A percentile compares a stretch with the other conserved stretches of the same genome.
These are phyloP conservation scores for Acanthis flammea DNA, from an alignment of 2,797 vertebrate species.

Conservation along the genomic window DNA sequence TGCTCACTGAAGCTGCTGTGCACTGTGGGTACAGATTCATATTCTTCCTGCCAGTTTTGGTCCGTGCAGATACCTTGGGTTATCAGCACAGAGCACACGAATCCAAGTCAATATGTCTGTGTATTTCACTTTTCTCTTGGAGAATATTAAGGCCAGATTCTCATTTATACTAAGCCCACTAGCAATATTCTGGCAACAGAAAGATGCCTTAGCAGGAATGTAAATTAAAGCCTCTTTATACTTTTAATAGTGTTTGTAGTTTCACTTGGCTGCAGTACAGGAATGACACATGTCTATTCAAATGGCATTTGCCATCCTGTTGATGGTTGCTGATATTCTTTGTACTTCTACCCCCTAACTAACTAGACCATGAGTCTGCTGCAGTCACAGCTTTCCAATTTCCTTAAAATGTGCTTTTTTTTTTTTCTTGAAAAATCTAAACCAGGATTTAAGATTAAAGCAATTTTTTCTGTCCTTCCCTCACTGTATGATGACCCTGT, in stretches of 20 bases:
- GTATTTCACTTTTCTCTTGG: slow-evolving; percentile 38
- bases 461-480: neutral
- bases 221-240: slow-evolving; percentile 47
- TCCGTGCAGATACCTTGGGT: neutral
- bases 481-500: neutral
- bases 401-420: neutral
- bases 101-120: slow-evolving; percentile 19
- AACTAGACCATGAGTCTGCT: neutral
- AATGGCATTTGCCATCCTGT: slow-evolving; percentile 36
- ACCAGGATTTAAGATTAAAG: neutral
- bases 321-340: slow-evolving; percentile 38
- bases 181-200: slow-evolving; percentile 31
- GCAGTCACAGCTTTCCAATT: neutral
- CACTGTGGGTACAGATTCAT: neutral
- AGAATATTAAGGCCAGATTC: slow-evolving; percentile 43
- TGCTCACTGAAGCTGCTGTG: neutral
- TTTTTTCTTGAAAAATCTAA: neutral
- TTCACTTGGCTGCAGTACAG: slow-evolving; percentile 61
- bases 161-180: slow-evolving; percentile 34
- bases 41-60: neutral
- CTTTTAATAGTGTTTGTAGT: slow-evolving; percentile 55
- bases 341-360: neutral
- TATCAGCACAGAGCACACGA: neutral
- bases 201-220: slow-evolving; percentile 32
- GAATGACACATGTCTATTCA: slow-evolving; percentile 55